Base-by-base conservation (phyloP, 2,113 vertebrate genomes). In the Fulica atra region DNA sequence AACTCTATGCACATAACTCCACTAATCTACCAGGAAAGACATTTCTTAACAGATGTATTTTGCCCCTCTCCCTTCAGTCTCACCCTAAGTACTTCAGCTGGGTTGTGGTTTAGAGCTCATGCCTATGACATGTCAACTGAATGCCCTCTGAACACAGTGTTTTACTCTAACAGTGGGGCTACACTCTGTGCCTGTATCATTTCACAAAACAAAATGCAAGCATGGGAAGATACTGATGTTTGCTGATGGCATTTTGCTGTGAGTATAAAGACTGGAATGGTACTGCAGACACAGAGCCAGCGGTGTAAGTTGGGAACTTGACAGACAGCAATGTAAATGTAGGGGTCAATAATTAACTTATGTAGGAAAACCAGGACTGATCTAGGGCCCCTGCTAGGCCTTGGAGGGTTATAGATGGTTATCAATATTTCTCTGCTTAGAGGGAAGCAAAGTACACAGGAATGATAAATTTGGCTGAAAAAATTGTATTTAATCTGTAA, bases 321-420 rank as follows among this genome's bases (percentile, higher is more conserved):
- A 78, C 60, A 65, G 50, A 69, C 1, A 1, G 56, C 42, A 83
- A 20, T n/a, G 83, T 40, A 86, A 94, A 84, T 38, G 81, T 12
- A 31, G 56, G 20, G 72, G 65, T 95, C 29, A 96, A 97, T 93
- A 68, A 95, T 95, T 95, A 92, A 97, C 92, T 95, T 53, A 33
- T 13, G 26, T 38, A 93, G 83, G 72, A 93, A 94, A 95, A 51
- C 53, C 54, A 64, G 64, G 38, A 48, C 64, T 66, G 36, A 73
- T 88, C 54, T 10, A 40, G 60, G 54, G 74, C 68, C 68, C 86
- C 63, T 93, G 59, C 29, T 68, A 54, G 46, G 40, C 56, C 81
- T 78, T 86, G 72, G n/a, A 29, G n/a, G 60, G 10, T 64, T 68
- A 48, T 16, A 92, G 83, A 89, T 89, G 63, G 13, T 85, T 94